Percentiles rank a stretch among this genome's conserved stretches.
Conservation (phyloP, 2,888 invertebrate genomes). For the Brachycybe producta region DNA sequence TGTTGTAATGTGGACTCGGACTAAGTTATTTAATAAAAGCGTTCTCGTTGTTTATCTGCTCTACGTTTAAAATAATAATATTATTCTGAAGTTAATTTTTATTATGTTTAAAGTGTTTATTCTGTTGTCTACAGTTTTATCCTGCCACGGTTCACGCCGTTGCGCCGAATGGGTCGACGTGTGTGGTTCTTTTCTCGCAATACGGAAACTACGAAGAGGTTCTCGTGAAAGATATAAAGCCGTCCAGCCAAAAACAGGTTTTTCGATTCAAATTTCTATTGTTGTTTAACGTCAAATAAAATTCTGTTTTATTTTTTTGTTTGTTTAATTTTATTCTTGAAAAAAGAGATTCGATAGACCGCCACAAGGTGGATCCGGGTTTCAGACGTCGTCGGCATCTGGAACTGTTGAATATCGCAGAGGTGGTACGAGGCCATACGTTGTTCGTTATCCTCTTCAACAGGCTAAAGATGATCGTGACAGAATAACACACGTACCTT, state of each 20-base stretch:
- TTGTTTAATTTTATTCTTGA: no score
- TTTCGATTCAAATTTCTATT: background rate
- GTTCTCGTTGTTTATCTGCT: no score
- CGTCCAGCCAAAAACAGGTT: conserved; percentile 34
- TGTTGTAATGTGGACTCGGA: no score
- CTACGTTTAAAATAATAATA: no score
- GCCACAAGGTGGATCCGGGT: no score
- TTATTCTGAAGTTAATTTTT: no score
- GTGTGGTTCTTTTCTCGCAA: conserved; percentile 71
- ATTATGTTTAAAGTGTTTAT: background rate
- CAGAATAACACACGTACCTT: background rate
- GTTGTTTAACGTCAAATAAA: no score
- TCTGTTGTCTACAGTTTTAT: conserved; percentile 49
- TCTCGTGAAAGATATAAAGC: conserved; percentile 64
- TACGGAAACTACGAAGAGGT: conserved; percentile 87
- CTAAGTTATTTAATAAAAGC: no score
- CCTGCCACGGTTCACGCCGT: conserved; percentile 68
- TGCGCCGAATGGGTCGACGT: conserved; percentile 55
- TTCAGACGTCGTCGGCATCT: no score
- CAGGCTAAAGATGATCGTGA: background rate
- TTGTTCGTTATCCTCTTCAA: background rate
- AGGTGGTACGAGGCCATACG: conserved; percentile 1
- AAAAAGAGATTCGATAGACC: no score
- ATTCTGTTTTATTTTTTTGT: no score
- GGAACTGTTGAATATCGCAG: conserved; percentile 8